Conservation (phyloP, 2,888 invertebrate genomes). For the Acrobasis consociella region DNA sequence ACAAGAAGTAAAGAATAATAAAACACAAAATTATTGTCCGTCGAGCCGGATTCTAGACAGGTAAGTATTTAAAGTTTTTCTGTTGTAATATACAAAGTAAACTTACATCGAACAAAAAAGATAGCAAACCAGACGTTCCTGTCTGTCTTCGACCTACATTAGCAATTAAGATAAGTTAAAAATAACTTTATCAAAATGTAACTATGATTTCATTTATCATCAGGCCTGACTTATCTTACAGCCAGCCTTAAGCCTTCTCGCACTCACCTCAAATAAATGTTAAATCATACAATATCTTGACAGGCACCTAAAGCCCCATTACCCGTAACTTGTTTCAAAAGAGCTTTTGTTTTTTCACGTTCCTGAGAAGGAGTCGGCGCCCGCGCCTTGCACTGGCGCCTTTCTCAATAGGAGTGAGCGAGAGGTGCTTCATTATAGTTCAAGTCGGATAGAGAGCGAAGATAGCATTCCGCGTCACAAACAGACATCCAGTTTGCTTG, state of each 20-base stretch:
- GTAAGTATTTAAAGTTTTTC: too few species aligned
- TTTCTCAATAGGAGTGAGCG: slow-evolving; percentile 68
- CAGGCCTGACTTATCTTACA: slow-evolving; percentile 4
- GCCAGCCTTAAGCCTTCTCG: slow-evolving; percentile 39
- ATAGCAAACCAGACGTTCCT: neutral
- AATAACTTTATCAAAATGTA: slow-evolving; percentile 16
- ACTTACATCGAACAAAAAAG: too few species aligned
- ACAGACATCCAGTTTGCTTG: slow-evolving; percentile 76
- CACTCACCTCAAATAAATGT: slow-evolving; percentile 54
- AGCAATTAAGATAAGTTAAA: slow-evolving; percentile 18
- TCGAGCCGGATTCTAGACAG: slow-evolving; percentile 16
- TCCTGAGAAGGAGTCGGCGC: slow-evolving; percentile 77
- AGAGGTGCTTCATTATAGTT: slow-evolving; percentile 32
- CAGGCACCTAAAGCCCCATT: slow-evolving; percentile 68
- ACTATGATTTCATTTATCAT: slow-evolving; percentile 18
- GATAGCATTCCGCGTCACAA: slow-evolving; percentile 72
- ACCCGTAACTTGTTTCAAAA: slow-evolving; percentile 76
- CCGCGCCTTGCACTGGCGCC: slow-evolving; percentile 77
- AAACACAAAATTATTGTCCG: slow-evolving; percentile 17
- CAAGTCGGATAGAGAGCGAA: slow-evolving; percentile 56
- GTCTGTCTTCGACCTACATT: slow-evolving; percentile 9
- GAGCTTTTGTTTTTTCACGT: slow-evolving; percentile 75
- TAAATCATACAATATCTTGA: slow-evolving; percentile 70
- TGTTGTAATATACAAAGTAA: too few species aligned
- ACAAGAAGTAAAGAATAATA: neutral